Evolutionary conservation across 1,140 invertebrate species (phyloP), one percentile per base, ranked within the genome.

Genomic region (Meloidogyne exigua): DNA sequence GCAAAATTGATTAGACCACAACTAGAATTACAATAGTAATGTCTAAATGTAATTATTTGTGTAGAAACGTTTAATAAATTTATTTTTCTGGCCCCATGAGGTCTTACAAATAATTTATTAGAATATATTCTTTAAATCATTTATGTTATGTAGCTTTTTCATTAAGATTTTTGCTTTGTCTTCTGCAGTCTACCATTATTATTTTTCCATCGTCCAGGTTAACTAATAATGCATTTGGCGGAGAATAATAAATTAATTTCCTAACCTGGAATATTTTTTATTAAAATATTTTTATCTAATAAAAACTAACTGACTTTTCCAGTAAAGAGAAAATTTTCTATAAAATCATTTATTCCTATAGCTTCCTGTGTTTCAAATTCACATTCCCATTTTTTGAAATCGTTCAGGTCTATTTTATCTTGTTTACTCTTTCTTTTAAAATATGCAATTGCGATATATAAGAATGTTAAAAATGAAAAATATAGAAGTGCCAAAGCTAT

Each of bases 1-100:
- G 85, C 85, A 25, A 85, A 85, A 68, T 70, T 85, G 10, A 68
- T 79, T 42, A 57, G 84, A 62, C 84, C 84, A 12, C 81, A 85
- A 42, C 71, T 85, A 36, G 84, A 87, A 66, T 62, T 85, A 23
- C 77, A 84, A 23, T 84, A 68, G 83, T 25, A 2, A n/a, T 21
- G 1, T 72, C 23, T 49, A 18, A 18, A 7, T 57, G 18, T 57
- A 57, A 57, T 18, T 1, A 57, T 57, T 57, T n/a, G 7, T n/a
- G n/a, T 10, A 9, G 36, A 39, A 39, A 39, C 36, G 0, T 39
- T 39, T 32, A 32, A 39, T 39, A 39, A 39, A 39, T 39, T 39
- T 32, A 32, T 32, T 39, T 39, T 39, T 32, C 28, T 32, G 2
- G 28, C 7, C 28, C 2, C 2, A 32, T 3, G 7, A 32, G 7